Evolutionary conservation across 2,797 vertebrate genomes (phyloP), one percentile per base, ranked within the genome.

Genomic region (Fundulus diaphanus): DNA sequence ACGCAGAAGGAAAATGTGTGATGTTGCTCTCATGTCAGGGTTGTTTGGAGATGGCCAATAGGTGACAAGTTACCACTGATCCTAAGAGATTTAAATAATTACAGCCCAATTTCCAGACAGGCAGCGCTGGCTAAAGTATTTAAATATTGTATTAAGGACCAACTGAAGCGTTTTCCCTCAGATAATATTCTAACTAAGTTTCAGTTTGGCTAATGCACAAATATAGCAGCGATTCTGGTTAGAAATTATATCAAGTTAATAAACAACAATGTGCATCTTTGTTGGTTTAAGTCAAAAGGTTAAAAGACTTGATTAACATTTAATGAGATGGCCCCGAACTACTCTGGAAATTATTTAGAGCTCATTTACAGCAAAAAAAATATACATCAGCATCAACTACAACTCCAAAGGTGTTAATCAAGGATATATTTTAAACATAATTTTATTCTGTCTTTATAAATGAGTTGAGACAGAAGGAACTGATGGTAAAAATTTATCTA

Each of bases 1-100:
- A 20, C 20, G 37, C 12, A 20, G 7, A 59, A 22, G 67, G 11
- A 72, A 48, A 6, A 48, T 2, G 37, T 24, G 35, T 48, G 1
- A 22, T 51, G 13, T 29, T 59, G 2, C 40, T 74, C 7, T 75
- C 49, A 20, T 48, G 27, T 52, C 67, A 76, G 63, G n/a, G 40
- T 52, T 35, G 9, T 78, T 7, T 74, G 59, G 24, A 70, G 24
- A 69, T 42, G 37, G 77, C 4, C 70, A 77, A 74, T 80, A 76
- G 44, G 31, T 20, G 40, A 1, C 61, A 42, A 7, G 27, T 75
- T 27, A 63, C 18, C 9, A 18, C 33, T 73, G 8, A 46, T 49
- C 1, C 20, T 52, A 16, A 61, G 20, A 31, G 15, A 31, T 31
- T 16, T n/a, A 49, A 61, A 59, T 59, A 31, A 33, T 33, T 24